Evolutionary conservation across 2,797 vertebrate genomes (phyloP), one percentile per base, ranked within the genome.

Genomic region (Enteromius argenteus): DNA sequence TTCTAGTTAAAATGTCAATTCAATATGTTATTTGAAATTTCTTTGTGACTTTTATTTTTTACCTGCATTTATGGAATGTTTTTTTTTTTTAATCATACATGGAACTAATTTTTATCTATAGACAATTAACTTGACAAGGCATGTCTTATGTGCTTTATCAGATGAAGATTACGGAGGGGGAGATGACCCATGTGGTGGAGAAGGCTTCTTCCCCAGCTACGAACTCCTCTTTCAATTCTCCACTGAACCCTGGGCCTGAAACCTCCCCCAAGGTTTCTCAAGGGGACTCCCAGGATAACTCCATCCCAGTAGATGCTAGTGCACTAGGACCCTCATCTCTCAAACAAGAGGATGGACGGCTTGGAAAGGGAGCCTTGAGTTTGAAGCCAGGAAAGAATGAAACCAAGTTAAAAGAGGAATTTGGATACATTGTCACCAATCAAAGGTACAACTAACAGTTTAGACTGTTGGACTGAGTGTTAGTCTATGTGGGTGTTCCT

Each of bases 391-490:
- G 39, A 74, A 86, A 85, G 35, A 87, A 87, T 81, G 72, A 86
- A 84, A 81, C 75, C 42, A 86, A 77, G 67, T 80, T 81, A 69
- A 86, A 87, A 0, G 95, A 97, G 1, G 94, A 96, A 79, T 97
- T 96, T 0, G 96, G 96, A 88, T 97, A 96, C 93, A 95, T 97
- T 39, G 71, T 97, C 87, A 96, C 97, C 0, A 95, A 97, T 88
- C 96, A 97, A 89, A 97, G 97, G 98, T 99, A 91, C 91, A 90
- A 84, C 67, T 60, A 53, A 69, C 67, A 51, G 62, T 37, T 56
- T 21, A 58, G 4, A 64, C 17, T 74, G 9, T 37, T 19, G 67
- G 4, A 72, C 74, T 74, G 17, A 78, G 23, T 87, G 35, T 64
- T 35, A 80, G 3, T 69, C 32, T 60, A 23, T 88, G 44, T 86